Evolutionary conservation across 2,113 vertebrate species (phyloP), one percentile per base, ranked within the genome.

Genomic region (Synodontis membranacea): DNA sequence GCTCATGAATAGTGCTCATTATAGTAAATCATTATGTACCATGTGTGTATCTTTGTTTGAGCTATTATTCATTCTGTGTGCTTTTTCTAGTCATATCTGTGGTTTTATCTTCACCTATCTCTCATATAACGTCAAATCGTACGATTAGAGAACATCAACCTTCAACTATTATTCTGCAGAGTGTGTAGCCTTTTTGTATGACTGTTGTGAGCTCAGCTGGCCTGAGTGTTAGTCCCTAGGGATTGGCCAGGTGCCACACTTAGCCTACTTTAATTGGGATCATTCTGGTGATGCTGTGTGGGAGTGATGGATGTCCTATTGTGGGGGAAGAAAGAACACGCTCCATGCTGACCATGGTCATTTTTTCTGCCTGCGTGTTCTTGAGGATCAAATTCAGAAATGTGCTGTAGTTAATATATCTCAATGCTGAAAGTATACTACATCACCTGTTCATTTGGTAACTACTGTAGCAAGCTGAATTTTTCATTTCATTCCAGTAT

Each of bases 271-370:
- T 89, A 87, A 91, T 93, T 91, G 89, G 88, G 89, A 90, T 91
- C 81, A 82, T 86, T 87, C 62, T 39, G 56, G 85, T 64, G n/a
- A 52, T 58, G 21, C 42, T 83, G 85, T 85, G 80, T 80, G 48
- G 74, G 80, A 83, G 60, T 93, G 92, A 94, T 92, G 83, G 90
- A 93, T 91, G 89, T 58, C 52, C 90, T 91, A 44, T 80, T 50
- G 84, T 83, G 48, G 19, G 80, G 79, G 79, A 82, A 86, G 60
- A 75, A 34, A 89, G 76, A 84, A 37, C 60, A 52, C 50, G 89
- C 88, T 80, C 89, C 82, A 84, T 79, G 82, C 74, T 92, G 92
- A 92, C 88, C 88, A 89, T 50, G 84, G 86, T 91, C 88, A 89
- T 94, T 91, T 23, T 23, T 25, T 58, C 0, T 7, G 11, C 34